Evolutionary conservation across 2,797 vertebrate species (phyloP).

Genomic region (Dendrocincla fuliginosa): DNA sequence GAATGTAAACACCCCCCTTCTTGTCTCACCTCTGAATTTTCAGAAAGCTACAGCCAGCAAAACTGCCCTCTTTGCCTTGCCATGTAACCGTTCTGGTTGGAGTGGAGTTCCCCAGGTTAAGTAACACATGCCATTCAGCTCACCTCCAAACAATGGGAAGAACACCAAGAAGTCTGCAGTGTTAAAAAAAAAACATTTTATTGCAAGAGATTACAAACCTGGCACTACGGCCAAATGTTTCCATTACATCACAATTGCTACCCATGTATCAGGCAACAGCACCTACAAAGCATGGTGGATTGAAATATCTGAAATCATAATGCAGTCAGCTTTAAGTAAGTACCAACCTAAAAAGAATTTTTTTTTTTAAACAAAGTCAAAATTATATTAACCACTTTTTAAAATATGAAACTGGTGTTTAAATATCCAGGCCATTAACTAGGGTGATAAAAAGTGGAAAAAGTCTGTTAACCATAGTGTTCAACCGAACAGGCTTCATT

Average conservation of each 20-base stretch:
- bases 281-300: constrained; percentile 49
- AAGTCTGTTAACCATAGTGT: neutral
- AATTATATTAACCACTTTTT: neutral
- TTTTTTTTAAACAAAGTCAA: neutral
- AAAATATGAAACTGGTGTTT: neutral
- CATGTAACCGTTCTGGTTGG: too few relatives aligned
- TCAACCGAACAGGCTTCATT: neutral
- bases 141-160: neutral
- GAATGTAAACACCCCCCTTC: neutral
- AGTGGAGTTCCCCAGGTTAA: accelerated
- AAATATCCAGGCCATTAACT: neutral
- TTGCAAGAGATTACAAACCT: constrained; percentile 64
- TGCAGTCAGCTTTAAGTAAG: neutral
- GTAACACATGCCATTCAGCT: accelerated
- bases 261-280: constrained; percentile 44
- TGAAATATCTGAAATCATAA: constrained; percentile 17
- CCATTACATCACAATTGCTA: constrained; percentile 56
- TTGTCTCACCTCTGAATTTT: neutral
- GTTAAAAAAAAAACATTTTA: constrained; percentile 65
- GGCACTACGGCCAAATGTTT: constrained; percentile 34
- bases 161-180: constrained; percentile 24
- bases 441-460: neutral
- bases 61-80: neutral
- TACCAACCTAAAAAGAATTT: neutral
- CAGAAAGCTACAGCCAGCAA: neutral